Percentiles rank a stretch among this genome's conserved stretches.
These are phyloP conservation scores for Escarpia spicata DNA, from an alignment of 2,888 invertebrate species.

Conservation along the genomic window DNA sequence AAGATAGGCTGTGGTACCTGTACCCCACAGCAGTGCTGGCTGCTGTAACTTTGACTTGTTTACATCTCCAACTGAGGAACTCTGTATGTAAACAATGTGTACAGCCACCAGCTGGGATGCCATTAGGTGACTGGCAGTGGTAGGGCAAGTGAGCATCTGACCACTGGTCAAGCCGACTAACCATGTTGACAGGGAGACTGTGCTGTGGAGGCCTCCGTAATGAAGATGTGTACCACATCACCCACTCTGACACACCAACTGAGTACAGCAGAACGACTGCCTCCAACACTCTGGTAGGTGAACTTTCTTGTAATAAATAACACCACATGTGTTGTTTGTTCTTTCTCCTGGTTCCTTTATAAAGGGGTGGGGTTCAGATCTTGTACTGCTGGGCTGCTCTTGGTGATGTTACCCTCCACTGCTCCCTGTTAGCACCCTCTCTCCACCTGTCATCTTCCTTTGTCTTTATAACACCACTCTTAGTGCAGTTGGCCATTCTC, in stretches of 20 bases:
- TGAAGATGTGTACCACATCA: not conserved
- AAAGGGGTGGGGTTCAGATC: no score
- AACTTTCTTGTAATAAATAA: not conserved
- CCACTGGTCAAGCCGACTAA: not conserved
- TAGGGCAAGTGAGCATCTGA: not conserved
- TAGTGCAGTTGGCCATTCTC: no score
- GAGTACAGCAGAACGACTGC: not conserved
- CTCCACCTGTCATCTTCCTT: no score
- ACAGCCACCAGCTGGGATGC: not conserved
- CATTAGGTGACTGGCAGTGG: not conserved
- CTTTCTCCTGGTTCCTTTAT: no score
- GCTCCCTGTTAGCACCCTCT: no score
- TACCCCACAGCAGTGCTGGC: not conserved
- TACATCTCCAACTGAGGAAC: not conserved
- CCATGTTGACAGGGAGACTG: conserved; percentile 16
- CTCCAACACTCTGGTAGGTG: not conserved
- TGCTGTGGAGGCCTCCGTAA: not conserved
- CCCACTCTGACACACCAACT: not conserved
- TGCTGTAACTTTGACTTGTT: not conserved
- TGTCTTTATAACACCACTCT: no score
- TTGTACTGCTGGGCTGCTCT: no score
- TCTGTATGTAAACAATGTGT: not conserved
- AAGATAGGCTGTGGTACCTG: not conserved
- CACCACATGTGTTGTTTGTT: not conserved
- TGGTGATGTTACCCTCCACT: no score